phyloP scores from a whole-genome alignment of 1,140 invertebrate species.

The Zaprionus africanus region DNA sequence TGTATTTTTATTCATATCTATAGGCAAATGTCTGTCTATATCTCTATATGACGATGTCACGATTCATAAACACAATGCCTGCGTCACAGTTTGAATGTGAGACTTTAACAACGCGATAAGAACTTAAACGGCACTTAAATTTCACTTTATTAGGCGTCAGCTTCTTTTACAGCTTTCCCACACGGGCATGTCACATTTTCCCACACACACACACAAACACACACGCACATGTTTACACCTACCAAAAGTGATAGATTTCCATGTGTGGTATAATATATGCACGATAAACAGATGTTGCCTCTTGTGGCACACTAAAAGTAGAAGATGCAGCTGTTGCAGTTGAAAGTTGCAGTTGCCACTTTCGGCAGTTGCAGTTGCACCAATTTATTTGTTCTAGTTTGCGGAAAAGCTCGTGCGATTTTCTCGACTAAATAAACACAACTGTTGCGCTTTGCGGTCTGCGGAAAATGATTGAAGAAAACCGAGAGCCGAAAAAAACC shows the following conservation, averaged over 20 bases:
- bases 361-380: not conserved
- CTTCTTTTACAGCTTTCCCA: slow-evolving; percentile 18
- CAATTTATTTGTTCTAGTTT: slow-evolving; percentile 12
- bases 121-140: slow-evolving; percentile 2
- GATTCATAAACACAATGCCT: slow-evolving; percentile 19
- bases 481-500: slow-evolving; percentile 28
- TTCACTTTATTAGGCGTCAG: slow-evolving; percentile 8
- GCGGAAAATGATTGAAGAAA: slow-evolving; percentile 69
- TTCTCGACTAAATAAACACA: slow-evolving; percentile 72
- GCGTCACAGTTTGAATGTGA: slow-evolving; percentile 10
- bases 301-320: slow-evolving; percentile 3
- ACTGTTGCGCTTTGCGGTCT: slow-evolving; percentile 50
- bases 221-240: not conserved
- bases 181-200: slow-evolving; percentile 11
- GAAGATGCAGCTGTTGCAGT: not conserved
- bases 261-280: slow-evolving; percentile 25
- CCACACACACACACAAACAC: not conserved
- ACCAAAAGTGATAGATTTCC: slow-evolving; percentile 42
- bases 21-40: not conserved
- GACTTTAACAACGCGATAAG: not conserved
- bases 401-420: slow-evolving; percentile 37
- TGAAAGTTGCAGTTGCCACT: not conserved
- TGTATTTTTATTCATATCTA: not conserved
- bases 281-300: slow-evolving; percentile 17
- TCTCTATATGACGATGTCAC: not conserved